A percentile compares a stretch with the other conserved stretches of the same genome.
phyloP scores from a whole-genome alignment of 2,888 invertebrate genomes.

The Andrena praecox region DNA sequence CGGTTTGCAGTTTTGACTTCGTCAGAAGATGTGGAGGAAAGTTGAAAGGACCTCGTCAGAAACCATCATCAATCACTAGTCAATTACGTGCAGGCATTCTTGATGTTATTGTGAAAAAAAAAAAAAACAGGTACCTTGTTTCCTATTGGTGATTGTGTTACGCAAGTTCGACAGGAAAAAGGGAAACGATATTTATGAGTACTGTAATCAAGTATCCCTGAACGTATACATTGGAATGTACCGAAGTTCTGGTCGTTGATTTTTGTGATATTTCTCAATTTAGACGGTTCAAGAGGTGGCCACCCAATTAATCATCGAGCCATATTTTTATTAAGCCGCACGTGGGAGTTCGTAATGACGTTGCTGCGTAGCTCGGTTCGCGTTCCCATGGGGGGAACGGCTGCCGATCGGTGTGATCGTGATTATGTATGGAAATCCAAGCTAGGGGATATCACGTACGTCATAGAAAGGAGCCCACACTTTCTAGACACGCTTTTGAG shows the following conservation, averaged over 20 bases:
- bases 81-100: too few relatives aligned
- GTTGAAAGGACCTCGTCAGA: too few relatives aligned
- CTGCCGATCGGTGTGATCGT: constrained; percentile 57
- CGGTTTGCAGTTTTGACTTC: too few relatives aligned
- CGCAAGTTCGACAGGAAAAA: constrained; percentile 7
- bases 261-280: constrained; percentile 51
- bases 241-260: not conserved
- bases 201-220: constrained; percentile 7
- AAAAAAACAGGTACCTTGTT: not conserved
- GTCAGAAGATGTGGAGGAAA: too few relatives aligned
- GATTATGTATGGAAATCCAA: constrained; percentile 80
- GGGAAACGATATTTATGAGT: constrained; percentile 2
- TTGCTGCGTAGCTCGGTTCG: constrained; percentile 53
- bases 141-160: not conserved
- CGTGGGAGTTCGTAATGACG: constrained; percentile 52
- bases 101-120: not conserved
- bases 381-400: constrained; percentile 71
- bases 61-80: too few relatives aligned
- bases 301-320: constrained; percentile 53
- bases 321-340: constrained; percentile 38
- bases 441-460: constrained; percentile 76
- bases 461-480: constrained; percentile 75
- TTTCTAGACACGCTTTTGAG: constrained; percentile 57
- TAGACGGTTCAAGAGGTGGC: constrained; percentile 21
- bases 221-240: not conserved